These are phyloP conservation scores for Phrynocephalus guinanensis DNA, from an alignment of 2,797 vertebrate species.

Conservation along the genomic window DNA sequence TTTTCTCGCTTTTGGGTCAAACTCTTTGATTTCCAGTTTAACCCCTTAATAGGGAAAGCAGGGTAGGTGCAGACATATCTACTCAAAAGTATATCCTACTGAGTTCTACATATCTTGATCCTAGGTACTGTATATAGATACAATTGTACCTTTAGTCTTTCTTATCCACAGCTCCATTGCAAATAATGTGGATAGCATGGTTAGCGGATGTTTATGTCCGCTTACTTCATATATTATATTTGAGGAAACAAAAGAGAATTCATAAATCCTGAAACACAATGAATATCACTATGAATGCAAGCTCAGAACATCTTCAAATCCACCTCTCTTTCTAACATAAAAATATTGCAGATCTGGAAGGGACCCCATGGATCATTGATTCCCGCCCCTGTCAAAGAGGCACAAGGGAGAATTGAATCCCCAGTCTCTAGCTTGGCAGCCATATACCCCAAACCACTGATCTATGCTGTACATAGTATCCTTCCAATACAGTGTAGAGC, in stretches of 20 bases:
- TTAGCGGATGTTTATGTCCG: not conserved
- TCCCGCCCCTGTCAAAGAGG: no score
- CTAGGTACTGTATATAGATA: not conserved
- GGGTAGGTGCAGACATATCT: not conserved
- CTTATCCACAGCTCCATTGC: not conserved
- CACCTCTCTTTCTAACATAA: no score
- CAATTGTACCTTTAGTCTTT: not conserved
- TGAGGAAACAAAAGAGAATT: not conserved
- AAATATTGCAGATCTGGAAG: no score
- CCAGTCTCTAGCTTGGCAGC: no score
- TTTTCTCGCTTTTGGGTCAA: not conserved
- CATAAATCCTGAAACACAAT: not conserved
- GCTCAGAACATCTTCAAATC: no score
- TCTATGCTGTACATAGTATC: no score
- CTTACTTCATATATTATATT: slow-evolving; percentile 1
- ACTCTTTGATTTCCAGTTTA: not conserved
- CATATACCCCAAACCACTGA: no score
- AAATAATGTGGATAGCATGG: not conserved
- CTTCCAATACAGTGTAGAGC: no score
- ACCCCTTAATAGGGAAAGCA: not conserved
- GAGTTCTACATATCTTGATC: not conserved
- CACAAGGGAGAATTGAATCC: no score
- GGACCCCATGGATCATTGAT: no score
- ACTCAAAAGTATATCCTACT: not conserved
- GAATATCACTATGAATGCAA: not conserved